These are phyloP conservation scores for Parazoanthus atlanticus DNA, from an alignment of 92 coral and sea anemone species.

Conservation along the genomic window DNA sequence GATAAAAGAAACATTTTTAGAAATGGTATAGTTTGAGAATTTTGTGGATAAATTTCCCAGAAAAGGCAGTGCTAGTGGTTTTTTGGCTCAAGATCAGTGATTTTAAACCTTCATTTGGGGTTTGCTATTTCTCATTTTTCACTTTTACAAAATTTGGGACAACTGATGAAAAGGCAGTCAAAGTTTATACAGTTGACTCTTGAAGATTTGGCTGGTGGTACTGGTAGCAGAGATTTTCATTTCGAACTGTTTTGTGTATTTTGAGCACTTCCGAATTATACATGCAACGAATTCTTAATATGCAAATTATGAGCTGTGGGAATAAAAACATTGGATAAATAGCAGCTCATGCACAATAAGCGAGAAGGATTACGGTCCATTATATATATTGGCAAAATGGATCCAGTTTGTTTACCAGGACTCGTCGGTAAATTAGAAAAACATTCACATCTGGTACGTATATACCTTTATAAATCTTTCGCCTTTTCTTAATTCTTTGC, in stretches of 20 bases:
- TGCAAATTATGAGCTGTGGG: slow-evolving; percentile 9
- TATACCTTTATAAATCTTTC: neutral
- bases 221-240: no score
- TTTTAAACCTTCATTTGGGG: no score
- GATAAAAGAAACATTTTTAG: no score
- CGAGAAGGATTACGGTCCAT: neutral
- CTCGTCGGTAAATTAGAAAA: neutral
- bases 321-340: slow-evolving; percentile 6
- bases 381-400: neutral
- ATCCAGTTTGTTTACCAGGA: neutral
- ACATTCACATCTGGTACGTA: neutral
- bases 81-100: no score
- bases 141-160: no score
- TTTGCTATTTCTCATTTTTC: no score
- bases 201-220: neutral
- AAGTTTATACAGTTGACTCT: no score
- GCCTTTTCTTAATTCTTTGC: neutral
- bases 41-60: no score
- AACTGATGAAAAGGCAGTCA: no score
- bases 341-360: slow-evolving; percentile 2
- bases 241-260: neutral
- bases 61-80: no score
- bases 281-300: neutral
- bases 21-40: no score
- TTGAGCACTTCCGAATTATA: neutral